Evolutionary conservation across 1,140 invertebrate species (phyloP).

Genomic region (Drosophila pseudoobscura): DNA sequence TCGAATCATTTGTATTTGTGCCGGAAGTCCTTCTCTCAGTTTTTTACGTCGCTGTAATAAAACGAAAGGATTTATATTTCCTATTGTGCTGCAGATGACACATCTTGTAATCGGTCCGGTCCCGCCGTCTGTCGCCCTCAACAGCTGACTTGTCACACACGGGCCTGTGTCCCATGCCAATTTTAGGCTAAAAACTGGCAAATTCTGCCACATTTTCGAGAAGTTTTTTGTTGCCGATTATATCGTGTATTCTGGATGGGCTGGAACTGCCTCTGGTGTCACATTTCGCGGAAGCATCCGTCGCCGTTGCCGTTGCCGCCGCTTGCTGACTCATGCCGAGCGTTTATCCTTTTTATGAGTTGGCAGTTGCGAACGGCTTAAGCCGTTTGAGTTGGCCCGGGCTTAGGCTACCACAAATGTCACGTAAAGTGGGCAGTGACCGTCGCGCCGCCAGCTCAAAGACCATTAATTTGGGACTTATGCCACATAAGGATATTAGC

Average conservation of each 20-base stretch:
- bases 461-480: conserved; percentile 76
- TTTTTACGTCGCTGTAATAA: conserved; percentile 70
- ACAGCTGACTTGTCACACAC: conserved; percentile 63
- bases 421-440: conserved; percentile 75
- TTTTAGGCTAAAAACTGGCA: conserved; percentile 52
- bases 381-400: conserved; percentile 55
- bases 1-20: conserved; percentile 15
- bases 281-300: conserved; percentile 74
- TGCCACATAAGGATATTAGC: conserved; percentile 67
- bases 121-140: conserved; percentile 32
- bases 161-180: conserved; percentile 8
- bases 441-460: conserved; percentile 47
- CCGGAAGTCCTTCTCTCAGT: conserved; percentile 64
- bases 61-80: conserved; percentile 83
- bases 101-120: conserved; percentile 63
- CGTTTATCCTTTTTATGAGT: conserved; percentile 77
- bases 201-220: conserved; percentile 61
- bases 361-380: conserved; percentile 50
- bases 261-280: conserved; percentile 53
- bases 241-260: conserved; percentile 6
- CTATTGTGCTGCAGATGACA: conserved; percentile 69
- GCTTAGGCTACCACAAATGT: conserved; percentile 75
- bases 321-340: conserved; percentile 69
- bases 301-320: conserved; percentile 25
- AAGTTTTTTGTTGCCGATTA: conserved; percentile 18